phyloP scores from a whole-genome alignment of 2,113 vertebrate species.

The Tetrax tetrax region DNA sequence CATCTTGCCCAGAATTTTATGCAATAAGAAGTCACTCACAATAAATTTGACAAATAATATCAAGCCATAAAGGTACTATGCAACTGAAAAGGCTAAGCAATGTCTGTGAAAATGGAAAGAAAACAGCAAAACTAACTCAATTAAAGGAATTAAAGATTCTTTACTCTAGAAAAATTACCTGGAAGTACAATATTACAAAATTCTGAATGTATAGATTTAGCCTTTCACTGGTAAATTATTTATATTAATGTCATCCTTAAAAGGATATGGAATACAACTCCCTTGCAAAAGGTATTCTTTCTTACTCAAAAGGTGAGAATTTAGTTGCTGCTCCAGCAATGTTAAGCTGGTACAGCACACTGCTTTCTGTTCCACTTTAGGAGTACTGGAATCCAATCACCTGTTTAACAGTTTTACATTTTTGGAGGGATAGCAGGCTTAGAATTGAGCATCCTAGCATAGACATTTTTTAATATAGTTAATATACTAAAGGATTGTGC shows the following conservation, averaged over 20 bases:
- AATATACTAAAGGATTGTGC: neutral
- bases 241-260: neutral
- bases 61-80: neutral
- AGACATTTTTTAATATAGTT: neutral
- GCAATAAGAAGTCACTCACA: neutral
- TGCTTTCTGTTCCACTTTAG: neutral
- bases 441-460: neutral
- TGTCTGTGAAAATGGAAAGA: neutral
- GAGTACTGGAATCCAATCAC: neutral
- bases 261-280: neutral
- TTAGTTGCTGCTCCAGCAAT: neutral
- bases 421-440: neutral
- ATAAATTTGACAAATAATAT: neutral
- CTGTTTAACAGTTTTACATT: neutral
- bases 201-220: neutral
- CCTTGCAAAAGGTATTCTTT: neutral
- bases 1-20: neutral
- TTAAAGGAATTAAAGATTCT: neutral
- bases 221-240: neutral
- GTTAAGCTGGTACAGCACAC: neutral
- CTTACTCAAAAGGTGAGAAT: neutral
- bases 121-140: neutral
- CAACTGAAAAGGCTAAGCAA: neutral
- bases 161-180: neutral
- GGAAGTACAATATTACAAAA: neutral